Base-by-base conservation (phyloP, 2,888 invertebrate genomes). In the Autographa gamma region DNA sequence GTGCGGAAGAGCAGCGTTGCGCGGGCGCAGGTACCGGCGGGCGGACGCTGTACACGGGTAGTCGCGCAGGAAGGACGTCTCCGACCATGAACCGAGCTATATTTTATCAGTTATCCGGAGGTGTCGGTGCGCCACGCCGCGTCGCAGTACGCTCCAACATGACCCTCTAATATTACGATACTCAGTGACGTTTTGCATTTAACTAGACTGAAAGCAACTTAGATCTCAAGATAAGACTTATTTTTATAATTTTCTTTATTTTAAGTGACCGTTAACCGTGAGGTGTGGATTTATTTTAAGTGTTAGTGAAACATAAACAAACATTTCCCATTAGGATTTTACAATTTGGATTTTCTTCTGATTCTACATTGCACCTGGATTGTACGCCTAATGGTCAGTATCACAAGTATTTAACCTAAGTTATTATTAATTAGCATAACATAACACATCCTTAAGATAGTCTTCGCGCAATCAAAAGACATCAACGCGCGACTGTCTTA, bases 211-310 rank as follows among this genome's bases (percentile, higher is more conserved):
- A 95, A 92, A 90, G 95, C 89, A 95, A 95, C 95, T 83, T 91
- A 93, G 95, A 95, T 95, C 95, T 95, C 95, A 95, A 92, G 85
- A 91, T 89, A 95, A 95, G 95, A 95, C 95, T 95, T 92, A 93
- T 93, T 92, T 92, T 90, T 90, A 86, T 85, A 89, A 82, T 85
- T 87, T 84, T 81, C 79, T 72, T 77, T 89, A 89, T 85, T 90
- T 92, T 95, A 92, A 94, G 95, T 95, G 95, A 92, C 92, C 85
- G 89, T 91, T 90, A 76, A 80, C 77, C 88, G 93, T 94, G 95
- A 90, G 88, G 91, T 90, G 94, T 91, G 92, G 91, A 90, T 92
- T 89, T 90, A 89, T 88, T 91, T 92, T 92, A 91, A 93, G 95
- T 95, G 94, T 87, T 88, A 91, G 90, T 91, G 91, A 88, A 87